Percentiles rank a stretch among this genome's conserved stretches.
Evolutionary conservation across 2,888 invertebrate genomes (phyloP).

Genomic region (Orchesellides sinensis): DNA sequence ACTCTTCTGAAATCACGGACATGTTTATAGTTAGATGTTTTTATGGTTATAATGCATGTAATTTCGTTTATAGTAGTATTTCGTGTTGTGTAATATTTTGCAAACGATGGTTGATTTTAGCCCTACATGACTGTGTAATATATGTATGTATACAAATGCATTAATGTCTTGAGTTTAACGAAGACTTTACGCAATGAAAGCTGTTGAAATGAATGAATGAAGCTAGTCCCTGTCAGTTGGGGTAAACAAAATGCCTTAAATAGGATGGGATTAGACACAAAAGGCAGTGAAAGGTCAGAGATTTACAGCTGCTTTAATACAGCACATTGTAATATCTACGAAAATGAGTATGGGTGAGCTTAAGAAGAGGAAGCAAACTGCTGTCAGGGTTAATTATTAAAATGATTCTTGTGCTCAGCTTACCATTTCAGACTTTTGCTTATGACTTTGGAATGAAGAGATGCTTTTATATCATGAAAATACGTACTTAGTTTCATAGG

Average conservation of each 20-base stretch:
- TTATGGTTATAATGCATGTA: constrained; percentile 16
- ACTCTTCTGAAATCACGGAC: constrained; percentile 12
- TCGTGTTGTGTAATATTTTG: no score
- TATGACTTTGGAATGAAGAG: no score
- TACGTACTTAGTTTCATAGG: no score
- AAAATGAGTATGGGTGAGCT: not conserved
- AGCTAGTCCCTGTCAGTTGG: not conserved
- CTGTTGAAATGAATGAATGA: not conserved
- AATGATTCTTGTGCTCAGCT: no score
- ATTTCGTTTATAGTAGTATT: no score
- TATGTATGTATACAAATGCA: constrained; percentile 18
- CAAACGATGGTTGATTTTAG: no score
- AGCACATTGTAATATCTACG: not conserved
- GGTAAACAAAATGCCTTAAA: not conserved
- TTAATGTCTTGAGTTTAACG: not conserved
- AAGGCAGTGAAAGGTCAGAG: constrained; percentile 53
- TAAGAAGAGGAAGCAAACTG: not conserved
- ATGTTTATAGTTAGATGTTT: no score
- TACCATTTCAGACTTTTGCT: no score
- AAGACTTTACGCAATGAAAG: not conserved
- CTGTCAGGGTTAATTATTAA: constrained; percentile 30
- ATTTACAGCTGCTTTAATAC: constrained; percentile 34
- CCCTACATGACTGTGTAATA: not conserved
- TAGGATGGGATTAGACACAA: constrained; percentile 16
- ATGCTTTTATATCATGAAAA: no score